A percentile compares a stretch with the other conserved stretches of the same genome.
Evolutionary conservation across 2,797 vertebrate species (phyloP).

Genomic region (Lerista edwardsae): DNA sequence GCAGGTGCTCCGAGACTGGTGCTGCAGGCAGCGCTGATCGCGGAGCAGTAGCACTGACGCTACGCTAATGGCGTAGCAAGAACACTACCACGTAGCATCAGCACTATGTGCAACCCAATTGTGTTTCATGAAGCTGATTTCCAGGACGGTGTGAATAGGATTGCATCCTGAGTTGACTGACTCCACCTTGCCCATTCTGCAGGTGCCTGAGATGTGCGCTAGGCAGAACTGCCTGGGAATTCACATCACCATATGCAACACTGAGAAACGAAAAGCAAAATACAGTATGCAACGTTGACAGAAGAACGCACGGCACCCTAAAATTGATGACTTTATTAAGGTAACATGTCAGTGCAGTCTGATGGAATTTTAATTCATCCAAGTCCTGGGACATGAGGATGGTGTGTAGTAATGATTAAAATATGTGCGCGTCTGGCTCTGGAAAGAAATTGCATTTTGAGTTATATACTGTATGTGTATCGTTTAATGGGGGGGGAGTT

Average conservation of each 20-base stretch:
- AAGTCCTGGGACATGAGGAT: constrained; percentile 8
- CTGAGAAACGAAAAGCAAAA: neutral
- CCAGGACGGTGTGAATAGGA: too few species aligned
- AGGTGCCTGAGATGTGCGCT: neutral
- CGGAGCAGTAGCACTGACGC: too few species aligned
- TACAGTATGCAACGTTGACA: neutral
- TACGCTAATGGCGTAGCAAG: too few species aligned
- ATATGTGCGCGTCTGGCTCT: constrained; percentile 15
- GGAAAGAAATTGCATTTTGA: constrained; percentile 48
- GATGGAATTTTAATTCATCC: constrained; percentile 18
- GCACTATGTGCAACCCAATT: too few species aligned
- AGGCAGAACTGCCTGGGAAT: neutral
- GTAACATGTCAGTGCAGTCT: neutral
- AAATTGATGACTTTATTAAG: constrained; percentile 15
- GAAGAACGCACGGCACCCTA: neutral
- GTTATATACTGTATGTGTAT: constrained; percentile 7
- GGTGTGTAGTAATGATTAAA: constrained; percentile 31
- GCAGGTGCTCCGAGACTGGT: too few species aligned
- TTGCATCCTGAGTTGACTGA: too few species aligned
- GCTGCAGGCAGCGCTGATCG: too few species aligned
- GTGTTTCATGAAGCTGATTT: too few species aligned
- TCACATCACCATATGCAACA: neutral
- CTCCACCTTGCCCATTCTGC: neutral
- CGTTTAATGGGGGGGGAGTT: constrained; percentile 30
- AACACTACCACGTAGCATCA: too few species aligned